phyloP scores from a whole-genome alignment of 2,113 vertebrate species.

The Xenopus tropicalis region DNA sequence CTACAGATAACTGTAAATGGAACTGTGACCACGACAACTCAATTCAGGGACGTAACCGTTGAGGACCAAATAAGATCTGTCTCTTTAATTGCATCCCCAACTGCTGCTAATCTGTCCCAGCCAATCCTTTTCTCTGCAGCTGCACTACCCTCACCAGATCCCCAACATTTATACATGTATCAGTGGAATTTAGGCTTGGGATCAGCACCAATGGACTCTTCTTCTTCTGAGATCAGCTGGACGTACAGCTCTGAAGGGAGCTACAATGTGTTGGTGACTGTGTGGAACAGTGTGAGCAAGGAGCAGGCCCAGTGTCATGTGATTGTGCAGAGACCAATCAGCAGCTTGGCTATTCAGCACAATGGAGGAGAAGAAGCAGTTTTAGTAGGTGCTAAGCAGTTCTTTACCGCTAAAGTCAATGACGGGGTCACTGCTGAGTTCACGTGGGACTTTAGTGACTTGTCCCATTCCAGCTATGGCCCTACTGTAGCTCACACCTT shows the following conservation, averaged over 20 bases:
- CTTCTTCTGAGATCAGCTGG: conserved; percentile 55
- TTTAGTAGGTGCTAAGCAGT: conserved; percentile 46
- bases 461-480: conserved; percentile 42
- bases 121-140: conserved; percentile 55
- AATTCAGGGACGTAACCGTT: conserved; percentile 54
- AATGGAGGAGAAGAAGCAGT: conserved; percentile 46
- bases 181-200: conserved; percentile 55
- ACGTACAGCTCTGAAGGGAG: conserved; percentile 59
- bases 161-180: conserved; percentile 51
- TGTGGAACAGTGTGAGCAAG: conserved; percentile 61
- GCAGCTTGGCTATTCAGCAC: conserved; percentile 48
- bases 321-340: conserved; percentile 56
- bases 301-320: conserved; percentile 51
- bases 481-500: conserved; percentile 60
- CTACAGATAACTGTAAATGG: conserved; percentile 58
- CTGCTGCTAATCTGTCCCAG: conserved; percentile 51
- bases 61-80: conserved; percentile 54
- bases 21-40: conserved; percentile 33
- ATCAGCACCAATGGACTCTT: conserved; percentile 13
- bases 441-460: conserved; percentile 72
- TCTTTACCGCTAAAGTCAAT: conserved; percentile 55
- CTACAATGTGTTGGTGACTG: conserved; percentile 55
- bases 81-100: conserved; percentile 43
- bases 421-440: conserved; percentile 56
- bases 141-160: conserved; percentile 48